These are phyloP conservation scores for Chrysolina oricalcia DNA, from an alignment of 2,888 invertebrate species.

Conservation along the genomic window DNA sequence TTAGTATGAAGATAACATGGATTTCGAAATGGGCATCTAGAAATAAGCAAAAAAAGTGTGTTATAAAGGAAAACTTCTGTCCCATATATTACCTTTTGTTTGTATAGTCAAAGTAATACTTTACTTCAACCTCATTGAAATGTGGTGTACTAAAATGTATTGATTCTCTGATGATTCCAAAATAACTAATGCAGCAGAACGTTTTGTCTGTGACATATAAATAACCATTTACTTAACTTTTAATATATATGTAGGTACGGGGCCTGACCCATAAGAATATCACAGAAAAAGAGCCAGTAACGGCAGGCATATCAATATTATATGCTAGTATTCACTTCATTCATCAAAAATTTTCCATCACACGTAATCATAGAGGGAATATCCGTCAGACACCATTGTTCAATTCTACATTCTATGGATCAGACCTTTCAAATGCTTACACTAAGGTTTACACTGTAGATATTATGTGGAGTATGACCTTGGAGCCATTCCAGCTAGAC, in stretches of 20 bases:
- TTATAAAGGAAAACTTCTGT: too few species aligned
- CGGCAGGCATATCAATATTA: slow-evolving; percentile 66
- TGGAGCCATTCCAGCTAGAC: slow-evolving; percentile 16
- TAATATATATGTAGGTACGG: slow-evolving; percentile 56
- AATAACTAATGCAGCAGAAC: slow-evolving; percentile 21
- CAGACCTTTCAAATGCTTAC: slow-evolving; percentile 68
- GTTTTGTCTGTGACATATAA: slow-evolving; percentile 58
- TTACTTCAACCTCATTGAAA: slow-evolving; percentile 3
- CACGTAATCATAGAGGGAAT: slow-evolving; percentile 43
- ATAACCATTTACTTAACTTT: slow-evolving; percentile 49
- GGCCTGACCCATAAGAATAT: slow-evolving; percentile 73
- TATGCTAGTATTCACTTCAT: slow-evolving; percentile 58
- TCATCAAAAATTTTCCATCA: slow-evolving; percentile 55
- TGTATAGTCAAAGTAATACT: slow-evolving; percentile 17
- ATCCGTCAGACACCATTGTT: slow-evolving; percentile 47
- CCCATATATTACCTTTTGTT: slow-evolving; percentile 21
- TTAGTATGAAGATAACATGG: too few species aligned
- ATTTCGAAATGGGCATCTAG: too few species aligned
- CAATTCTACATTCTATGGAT: slow-evolving; percentile 70
- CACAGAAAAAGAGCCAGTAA: slow-evolving; percentile 68
- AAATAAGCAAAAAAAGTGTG: too few species aligned
- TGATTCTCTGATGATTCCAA: neutral
- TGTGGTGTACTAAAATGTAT: slow-evolving; percentile 27
- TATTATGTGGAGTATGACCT: slow-evolving; percentile 7
- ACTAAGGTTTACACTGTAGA: slow-evolving; percentile 65